These are phyloP conservation scores for Speoplatyrhinus poulsoni DNA, from an alignment of 2,113 vertebrate genomes.

Conservation along the genomic window DNA sequence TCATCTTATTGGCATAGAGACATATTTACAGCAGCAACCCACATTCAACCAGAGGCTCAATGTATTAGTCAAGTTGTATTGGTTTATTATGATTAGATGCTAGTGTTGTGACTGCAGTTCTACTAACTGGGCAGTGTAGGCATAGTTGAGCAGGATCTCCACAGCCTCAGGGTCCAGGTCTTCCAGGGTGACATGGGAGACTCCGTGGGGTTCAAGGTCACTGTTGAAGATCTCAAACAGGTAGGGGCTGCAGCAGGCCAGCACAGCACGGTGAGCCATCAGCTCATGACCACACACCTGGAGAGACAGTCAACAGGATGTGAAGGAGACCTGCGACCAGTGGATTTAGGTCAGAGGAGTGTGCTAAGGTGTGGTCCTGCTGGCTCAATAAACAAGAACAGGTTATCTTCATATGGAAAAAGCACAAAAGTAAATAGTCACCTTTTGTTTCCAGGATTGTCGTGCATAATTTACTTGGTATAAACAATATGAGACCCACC, in stretches of 20 bases:
- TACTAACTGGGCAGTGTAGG: constrained; percentile 98
- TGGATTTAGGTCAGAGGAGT: no score
- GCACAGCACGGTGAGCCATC: constrained; percentile 93
- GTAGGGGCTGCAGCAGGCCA: constrained; percentile 98
- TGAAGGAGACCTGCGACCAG: no score
- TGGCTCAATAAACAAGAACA: background rate
- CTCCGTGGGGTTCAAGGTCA: constrained; percentile 88
- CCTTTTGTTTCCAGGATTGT: background rate
- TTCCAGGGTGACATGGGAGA: constrained; percentile 97
- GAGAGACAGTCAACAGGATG: no score
- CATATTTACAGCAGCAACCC: background rate
- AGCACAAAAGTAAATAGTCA: background rate
- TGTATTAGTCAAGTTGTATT: no score
- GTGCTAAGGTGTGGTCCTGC: background rate
- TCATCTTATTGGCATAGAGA: background rate
- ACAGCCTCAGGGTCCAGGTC: constrained; percentile 96
- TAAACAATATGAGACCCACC: background rate
- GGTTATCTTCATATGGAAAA: background rate
- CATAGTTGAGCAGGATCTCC: constrained; percentile 95
- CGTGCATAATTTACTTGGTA: background rate
- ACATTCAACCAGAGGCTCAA: no score
- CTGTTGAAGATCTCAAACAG: constrained; percentile 98
- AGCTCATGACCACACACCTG: constrained; percentile 97
- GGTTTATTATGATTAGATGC: no score
- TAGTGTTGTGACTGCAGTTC: background rate